A percentile compares a stretch with the other conserved stretches of the same genome.
phyloP scores from a whole-genome alignment of 2,888 invertebrate genomes.

The Sphecodes monilicornis region DNA sequence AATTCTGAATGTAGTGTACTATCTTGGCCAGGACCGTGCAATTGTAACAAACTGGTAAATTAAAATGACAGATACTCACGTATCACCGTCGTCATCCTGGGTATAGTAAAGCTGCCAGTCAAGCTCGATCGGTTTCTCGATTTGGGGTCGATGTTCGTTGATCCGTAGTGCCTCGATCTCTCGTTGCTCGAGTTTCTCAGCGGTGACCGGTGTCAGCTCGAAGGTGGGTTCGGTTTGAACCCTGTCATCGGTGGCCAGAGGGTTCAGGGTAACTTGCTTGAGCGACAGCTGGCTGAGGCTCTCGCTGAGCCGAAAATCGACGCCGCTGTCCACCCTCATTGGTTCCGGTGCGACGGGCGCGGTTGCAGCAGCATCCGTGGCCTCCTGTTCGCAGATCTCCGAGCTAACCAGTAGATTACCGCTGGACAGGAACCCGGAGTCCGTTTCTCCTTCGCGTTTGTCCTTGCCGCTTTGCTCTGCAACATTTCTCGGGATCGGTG shows the following conservation, averaged over 20 bases:
- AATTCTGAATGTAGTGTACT: too few relatives aligned
- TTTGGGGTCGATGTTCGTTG: slow-evolving; percentile 75
- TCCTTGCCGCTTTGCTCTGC: slow-evolving; percentile 64
- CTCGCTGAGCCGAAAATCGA: slow-evolving; percentile 87
- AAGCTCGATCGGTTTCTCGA: background rate
- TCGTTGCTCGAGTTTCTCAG: slow-evolving; percentile 41
- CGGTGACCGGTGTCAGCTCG: slow-evolving; percentile 70
- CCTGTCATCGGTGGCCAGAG: slow-evolving; percentile 57
- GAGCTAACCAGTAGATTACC: slow-evolving; percentile 70
- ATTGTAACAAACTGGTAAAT: too few relatives aligned
- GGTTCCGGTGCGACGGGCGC: slow-evolving; percentile 60
- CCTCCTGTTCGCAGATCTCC: slow-evolving; percentile 66
- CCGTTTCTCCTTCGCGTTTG: slow-evolving; percentile 67
- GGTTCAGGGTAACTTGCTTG: slow-evolving; percentile 83
- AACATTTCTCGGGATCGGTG: slow-evolving; percentile 68
- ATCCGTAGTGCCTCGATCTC: slow-evolving; percentile 13
- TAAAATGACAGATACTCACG: slow-evolving; percentile 87
- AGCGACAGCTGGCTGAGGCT: slow-evolving; percentile 87
- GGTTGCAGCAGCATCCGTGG: slow-evolving; percentile 34
- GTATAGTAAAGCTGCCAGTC: slow-evolving; percentile 89
- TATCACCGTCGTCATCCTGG: slow-evolving; percentile 94
- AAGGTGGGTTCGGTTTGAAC: slow-evolving; percentile 71
- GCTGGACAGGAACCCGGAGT: slow-evolving; percentile 80
- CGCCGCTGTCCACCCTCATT: slow-evolving; percentile 89
- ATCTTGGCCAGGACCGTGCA: too few relatives aligned